phyloP scores from a whole-genome alignment of 2,888 invertebrate species.

The Dasypogon diadema region DNA sequence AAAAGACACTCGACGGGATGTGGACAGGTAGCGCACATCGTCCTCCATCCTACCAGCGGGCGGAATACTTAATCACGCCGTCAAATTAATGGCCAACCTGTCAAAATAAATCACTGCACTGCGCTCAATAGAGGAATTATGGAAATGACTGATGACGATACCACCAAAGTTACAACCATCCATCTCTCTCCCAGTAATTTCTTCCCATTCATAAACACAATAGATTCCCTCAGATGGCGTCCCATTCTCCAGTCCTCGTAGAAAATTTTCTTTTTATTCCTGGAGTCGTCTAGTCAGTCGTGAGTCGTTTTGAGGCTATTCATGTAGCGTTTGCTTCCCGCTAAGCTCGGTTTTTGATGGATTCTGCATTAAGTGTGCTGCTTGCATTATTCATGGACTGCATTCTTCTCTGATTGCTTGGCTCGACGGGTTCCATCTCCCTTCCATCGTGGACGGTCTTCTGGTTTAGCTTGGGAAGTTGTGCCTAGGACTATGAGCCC shows the following conservation, averaged over 20 bases:
- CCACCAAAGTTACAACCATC: neutral
- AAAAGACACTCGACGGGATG: no score
- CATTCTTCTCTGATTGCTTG: constrained; percentile 31
- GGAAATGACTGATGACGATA: constrained; percentile 47
- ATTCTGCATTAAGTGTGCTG: constrained; percentile 1
- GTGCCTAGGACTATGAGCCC: neutral
- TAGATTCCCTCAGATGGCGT: constrained; percentile 1
- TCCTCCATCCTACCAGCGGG: neutral
- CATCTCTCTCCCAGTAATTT: neutral
- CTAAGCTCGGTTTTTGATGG: constrained; percentile 12
- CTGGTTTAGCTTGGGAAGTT: neutral
- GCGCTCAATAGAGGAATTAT: constrained; percentile 47
- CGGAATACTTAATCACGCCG: constrained; percentile 34
- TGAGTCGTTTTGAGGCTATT: neutral
- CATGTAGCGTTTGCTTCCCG: neutral
- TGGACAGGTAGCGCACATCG: neutral
- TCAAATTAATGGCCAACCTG: constrained; percentile 38
- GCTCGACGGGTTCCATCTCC: neutral
- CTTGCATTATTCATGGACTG: constrained; percentile 43
- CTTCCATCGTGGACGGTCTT: neutral
- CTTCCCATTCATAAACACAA: constrained; percentile 16
- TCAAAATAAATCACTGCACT: constrained; percentile 47
- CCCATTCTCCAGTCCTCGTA: neutral
- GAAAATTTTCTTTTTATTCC: neutral
- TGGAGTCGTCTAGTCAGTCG: neutral